phyloP scores from a whole-genome alignment of 2,797 vertebrate genomes.

The Melanotaenia boesemani region DNA sequence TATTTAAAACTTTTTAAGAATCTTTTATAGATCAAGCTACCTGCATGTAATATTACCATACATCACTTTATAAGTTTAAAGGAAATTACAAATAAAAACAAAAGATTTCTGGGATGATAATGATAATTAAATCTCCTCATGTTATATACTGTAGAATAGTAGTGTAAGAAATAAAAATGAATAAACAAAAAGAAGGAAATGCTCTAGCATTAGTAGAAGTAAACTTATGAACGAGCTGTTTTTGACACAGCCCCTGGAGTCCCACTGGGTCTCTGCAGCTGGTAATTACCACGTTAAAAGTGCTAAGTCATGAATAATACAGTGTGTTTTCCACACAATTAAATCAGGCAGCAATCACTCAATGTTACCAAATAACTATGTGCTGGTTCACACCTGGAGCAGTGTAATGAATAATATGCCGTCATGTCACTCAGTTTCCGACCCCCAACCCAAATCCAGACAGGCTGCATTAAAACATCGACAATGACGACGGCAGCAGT shows the following conservation, averaged over 20 bases:
- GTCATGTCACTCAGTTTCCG: conserved; percentile 14
- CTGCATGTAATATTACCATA: too few species aligned
- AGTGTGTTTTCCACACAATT: conserved; percentile 82
- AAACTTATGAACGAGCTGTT: conserved; percentile 75
- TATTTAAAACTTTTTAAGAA: too few species aligned
- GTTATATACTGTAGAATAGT: too few species aligned
- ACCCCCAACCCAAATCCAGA: conserved; percentile 18
- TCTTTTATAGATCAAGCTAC: too few species aligned
- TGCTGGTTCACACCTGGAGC: conserved; percentile 79
- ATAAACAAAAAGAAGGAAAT: conserved; percentile 16
- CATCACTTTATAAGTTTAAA: too few species aligned
- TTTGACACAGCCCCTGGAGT: conserved; percentile 73
- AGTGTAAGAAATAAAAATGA: neutral
- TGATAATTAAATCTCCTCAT: too few species aligned
- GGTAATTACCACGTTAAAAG: conserved; percentile 84
- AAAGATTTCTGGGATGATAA: too few species aligned
- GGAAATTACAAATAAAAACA: too few species aligned
- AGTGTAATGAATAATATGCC: conserved; percentile 61
- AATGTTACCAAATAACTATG: conserved; percentile 86
- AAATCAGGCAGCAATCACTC: conserved; percentile 83
- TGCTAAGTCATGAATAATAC: conserved; percentile 84
- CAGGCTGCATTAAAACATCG: conserved; percentile 38
- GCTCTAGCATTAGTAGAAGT: conserved; percentile 60
- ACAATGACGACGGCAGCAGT: conserved; percentile 25
- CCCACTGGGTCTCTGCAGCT: conserved; percentile 76